These are phyloP conservation scores for Laticauda laticaudata DNA, from an alignment of 2,113 vertebrate genomes.

Conservation along the genomic window DNA sequence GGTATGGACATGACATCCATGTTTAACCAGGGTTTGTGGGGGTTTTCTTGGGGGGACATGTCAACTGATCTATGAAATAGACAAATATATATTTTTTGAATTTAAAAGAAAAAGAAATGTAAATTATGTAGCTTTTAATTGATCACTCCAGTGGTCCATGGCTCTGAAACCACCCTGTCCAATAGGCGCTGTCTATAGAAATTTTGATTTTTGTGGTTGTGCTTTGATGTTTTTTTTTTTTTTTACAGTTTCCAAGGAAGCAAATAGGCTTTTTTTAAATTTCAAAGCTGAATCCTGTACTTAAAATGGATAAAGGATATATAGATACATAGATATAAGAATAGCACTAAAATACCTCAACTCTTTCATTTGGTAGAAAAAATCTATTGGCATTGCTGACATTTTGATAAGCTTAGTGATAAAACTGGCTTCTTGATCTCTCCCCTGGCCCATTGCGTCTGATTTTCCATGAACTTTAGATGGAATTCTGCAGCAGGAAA, in stretches of 20 bases:
- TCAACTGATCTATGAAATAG: slow-evolving; percentile 64
- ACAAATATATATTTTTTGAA: slow-evolving; percentile 66
- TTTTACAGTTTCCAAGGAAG: slow-evolving; percentile 67
- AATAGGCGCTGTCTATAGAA: slow-evolving; percentile 61
- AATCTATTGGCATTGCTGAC: slow-evolving; percentile 69
- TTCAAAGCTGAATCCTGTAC: slow-evolving; percentile 73
- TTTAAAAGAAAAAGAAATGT: slow-evolving; percentile 47
- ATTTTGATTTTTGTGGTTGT: slow-evolving; percentile 55
- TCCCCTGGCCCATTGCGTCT: slow-evolving; percentile 52
- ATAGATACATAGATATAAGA: slow-evolving; percentile 63
- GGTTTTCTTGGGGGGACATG: slow-evolving; percentile 60
- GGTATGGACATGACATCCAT: slow-evolving; percentile 58
- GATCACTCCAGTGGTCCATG: slow-evolving; percentile 62
- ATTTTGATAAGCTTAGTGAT: slow-evolving; percentile 58
- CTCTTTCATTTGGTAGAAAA: slow-evolving; percentile 71
- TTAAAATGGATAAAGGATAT: slow-evolving; percentile 70
- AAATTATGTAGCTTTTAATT: slow-evolving; percentile 57
- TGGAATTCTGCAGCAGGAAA: neutral
- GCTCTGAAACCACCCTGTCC: slow-evolving; percentile 70
- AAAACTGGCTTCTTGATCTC: slow-evolving; percentile 59
- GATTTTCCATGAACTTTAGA: neutral
- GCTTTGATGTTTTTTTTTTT: slow-evolving; percentile 59
- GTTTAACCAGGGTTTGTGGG: slow-evolving; percentile 43
- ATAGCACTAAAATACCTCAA: slow-evolving; percentile 83
- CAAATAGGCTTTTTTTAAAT: slow-evolving; percentile 59